Base-by-base conservation (phyloP, 2,888 invertebrate genomes). In the Horisme vitalbata region DNA sequence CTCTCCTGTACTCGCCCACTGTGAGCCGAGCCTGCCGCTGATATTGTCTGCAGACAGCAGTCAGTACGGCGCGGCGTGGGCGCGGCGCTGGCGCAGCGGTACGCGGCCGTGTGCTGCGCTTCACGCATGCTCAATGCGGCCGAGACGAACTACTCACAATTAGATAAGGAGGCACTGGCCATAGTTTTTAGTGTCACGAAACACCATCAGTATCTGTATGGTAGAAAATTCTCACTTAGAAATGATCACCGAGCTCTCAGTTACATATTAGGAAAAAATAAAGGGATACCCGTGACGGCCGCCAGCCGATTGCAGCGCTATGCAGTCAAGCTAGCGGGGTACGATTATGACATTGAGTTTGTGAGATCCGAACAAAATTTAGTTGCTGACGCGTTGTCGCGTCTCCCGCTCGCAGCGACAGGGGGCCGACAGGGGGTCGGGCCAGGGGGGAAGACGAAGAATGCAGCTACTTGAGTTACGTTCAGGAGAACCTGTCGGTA, bases 101-200 rank as follows among this genome's bases (percentile, higher is more conserved):
- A 15, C 15, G 3, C 15, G 15, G 15, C 15, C 3, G 15, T 15
- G 3, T 4, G 15, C 15, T 15, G 15, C 5, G 15, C 5, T 3
- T 15, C 15, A 3, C 15, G 15, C 3, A 59, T 58, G 4, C 36
- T 67, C 7, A 54, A 36, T 23, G 26, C 20, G 3, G 49, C 64
- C 0, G 67, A 68, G 33, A 18, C 21, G 2, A 50, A 56, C 10
- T 70, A 65, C 32, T 51, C 50, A n/a, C 65, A 63, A 26, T 26
- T 67, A 9, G 57, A 55, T 9, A 58, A 56, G 21, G 59, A 61
- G 38, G 60, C 59, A 3, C 12, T 59, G 1, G 59, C 61, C 4
- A 63, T 61, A 9, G 11, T 56, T 1, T 61, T 41, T 20, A 61
- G 63, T 0, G 38, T 54, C 0, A 33, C 39, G 0, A 41, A 45